Evolutionary conservation across 2,888 invertebrate species (phyloP), one percentile per base, ranked within the genome.

Genomic region (Unio delphinus): DNA sequence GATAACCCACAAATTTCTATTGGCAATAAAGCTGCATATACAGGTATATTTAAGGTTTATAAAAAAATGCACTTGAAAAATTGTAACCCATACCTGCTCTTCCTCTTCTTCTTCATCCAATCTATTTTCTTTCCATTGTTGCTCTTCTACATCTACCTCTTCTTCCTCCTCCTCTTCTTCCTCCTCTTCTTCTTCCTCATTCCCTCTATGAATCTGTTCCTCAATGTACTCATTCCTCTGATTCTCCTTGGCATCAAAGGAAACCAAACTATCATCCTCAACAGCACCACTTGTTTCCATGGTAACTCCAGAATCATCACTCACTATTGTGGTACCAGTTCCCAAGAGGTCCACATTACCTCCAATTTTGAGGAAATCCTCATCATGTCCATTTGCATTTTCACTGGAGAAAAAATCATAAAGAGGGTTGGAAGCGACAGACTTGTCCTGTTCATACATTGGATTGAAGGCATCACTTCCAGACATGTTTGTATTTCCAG

Each of bases 331-430:
- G 28, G 61, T 63, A 54, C 64, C 69, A 11, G 67, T 70, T 17
- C 74, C 70, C 45, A 79, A 60, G 65, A 78, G 75, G 70, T 79
- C 79, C 34, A 67, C 71, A 17, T 67, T 69, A 66, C 75, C 74
- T 15, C 72, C 68, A 57, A 79, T 61, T 65, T 70, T 67, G 62
- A 71, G 71, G 17, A 67, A 67, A 55, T 67, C 68, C 67, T 75
- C 76, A 28, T 58, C 64, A 65, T 76, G 73, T 60, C 75, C 75
- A 69, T 76, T 76, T 45, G 73, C 73, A 45, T 73, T 71, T 61
- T 74, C 75, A 68, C 67, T 76, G 56, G 78, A 67, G 69, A 76
- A 70, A 26, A 83, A 74, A 67, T 82, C 83, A 61, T 83, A 79
- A 30, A 81, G 65, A 20, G 79, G 78, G 66, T 81, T 81, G 18